Conservation (phyloP, 2,888 invertebrate genomes). For the Sarcophaga carnaria region DNA sequence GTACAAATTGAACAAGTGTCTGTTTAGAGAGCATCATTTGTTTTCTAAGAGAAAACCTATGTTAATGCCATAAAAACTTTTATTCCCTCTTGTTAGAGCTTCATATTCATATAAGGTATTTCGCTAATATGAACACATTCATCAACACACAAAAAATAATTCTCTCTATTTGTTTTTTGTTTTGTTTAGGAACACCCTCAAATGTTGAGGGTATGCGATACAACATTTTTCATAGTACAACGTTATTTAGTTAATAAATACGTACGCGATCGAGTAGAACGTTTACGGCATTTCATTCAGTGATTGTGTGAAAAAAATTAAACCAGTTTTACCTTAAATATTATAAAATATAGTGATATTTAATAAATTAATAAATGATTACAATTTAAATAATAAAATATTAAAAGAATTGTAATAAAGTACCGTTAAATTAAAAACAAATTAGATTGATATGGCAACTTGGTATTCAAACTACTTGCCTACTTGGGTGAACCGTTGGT, state of each 20-base stretch:
- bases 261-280: conserved; percentile 48
- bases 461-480: conserved; percentile 79
- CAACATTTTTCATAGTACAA: conserved; percentile 42
- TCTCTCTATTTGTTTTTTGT: conserved; percentile 24
- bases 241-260: conserved; percentile 57
- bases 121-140: not conserved
- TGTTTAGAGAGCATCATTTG: no score
- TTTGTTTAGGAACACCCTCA: conserved; percentile 56
- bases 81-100: conserved; percentile 35
- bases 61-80: conserved; percentile 9
- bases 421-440: conserved; percentile 32
- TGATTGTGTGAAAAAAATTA: conserved; percentile 14
- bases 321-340: conserved; percentile 20
- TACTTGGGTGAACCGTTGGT: conserved; percentile 78
- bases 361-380: conserved; percentile 4
- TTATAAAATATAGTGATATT: not conserved
- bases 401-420: not conserved
- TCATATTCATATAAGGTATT: conserved; percentile 3
- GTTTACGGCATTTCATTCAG: conserved; percentile 50
- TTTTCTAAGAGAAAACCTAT: not conserved
- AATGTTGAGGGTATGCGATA: conserved; percentile 37
- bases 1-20: no score
- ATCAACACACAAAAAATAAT: not conserved
- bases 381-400: conserved; percentile 14
- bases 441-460: conserved; percentile 70